These are phyloP conservation scores for Camelus bactrianus DNA, from an alignment of 2,113 vertebrate genomes.

Conservation along the genomic window DNA sequence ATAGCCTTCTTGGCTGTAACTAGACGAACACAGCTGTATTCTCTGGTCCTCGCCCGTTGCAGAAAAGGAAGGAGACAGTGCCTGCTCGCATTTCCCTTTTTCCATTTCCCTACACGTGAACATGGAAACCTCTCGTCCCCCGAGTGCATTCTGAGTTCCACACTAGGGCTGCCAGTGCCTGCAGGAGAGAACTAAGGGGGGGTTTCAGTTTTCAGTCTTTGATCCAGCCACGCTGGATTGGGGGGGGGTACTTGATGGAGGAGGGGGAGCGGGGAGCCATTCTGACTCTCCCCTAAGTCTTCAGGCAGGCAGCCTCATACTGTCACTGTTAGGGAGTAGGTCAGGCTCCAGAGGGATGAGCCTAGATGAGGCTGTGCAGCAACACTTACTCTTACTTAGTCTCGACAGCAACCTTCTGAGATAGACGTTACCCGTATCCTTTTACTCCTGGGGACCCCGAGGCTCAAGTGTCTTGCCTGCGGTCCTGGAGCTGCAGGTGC, in stretches of 20 bases:
- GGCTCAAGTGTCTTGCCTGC: background rate
- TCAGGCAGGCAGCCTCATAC: background rate
- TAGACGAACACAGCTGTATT: background rate
- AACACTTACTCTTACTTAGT: background rate
- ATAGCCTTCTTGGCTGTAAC: background rate
- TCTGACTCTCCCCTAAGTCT: background rate
- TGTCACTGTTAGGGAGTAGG: rapidly evolving
- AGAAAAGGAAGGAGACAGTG: background rate
- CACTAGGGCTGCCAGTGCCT: background rate
- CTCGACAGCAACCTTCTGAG: background rate
- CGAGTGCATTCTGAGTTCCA: background rate
- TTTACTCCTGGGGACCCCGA: background rate
- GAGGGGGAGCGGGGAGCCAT: background rate
- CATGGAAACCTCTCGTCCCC: background rate
- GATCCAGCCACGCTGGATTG: background rate
- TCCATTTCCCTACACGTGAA: background rate
- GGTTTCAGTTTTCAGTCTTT: background rate
- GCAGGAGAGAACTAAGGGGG: rapidly evolving
- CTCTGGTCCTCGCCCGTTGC: background rate
- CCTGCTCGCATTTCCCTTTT: too few relatives aligned
- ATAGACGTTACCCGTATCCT: rapidly evolving
- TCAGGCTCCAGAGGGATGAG: rapidly evolving
- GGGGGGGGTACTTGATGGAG: background rate
- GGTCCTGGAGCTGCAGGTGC: background rate
- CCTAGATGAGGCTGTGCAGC: rapidly evolving